Conservation (phyloP, 2,888 invertebrate genomes). For the Pseudolycoriella hygida region DNA sequence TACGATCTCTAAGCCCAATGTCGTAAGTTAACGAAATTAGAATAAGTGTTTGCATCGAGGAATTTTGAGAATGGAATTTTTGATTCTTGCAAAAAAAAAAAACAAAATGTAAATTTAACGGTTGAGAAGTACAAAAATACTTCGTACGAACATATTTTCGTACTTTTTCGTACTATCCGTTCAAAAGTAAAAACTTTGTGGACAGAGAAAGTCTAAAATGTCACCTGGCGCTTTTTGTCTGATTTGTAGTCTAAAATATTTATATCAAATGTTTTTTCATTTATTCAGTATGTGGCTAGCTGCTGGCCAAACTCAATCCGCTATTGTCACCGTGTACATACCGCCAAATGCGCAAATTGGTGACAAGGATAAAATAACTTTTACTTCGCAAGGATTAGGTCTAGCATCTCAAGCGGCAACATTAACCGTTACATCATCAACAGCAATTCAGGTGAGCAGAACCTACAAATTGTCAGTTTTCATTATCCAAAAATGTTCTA, state of each 20-base stretch:
- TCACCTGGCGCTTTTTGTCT: too few relatives aligned
- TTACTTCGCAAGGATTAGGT: constrained; percentile 33
- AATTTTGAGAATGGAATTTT: too few relatives aligned
- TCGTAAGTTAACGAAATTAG: constrained; percentile 28
- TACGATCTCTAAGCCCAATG: constrained; percentile 36
- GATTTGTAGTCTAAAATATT: background rate
- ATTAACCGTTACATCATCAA: constrained; percentile 25
- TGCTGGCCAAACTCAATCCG: constrained; percentile 33
- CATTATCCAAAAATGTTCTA: constrained; percentile 2
- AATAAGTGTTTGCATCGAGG: background rate
- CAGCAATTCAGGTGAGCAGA: constrained; percentile 20
- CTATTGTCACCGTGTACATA: constrained; percentile 34
- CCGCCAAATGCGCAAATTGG: constrained; percentile 32
- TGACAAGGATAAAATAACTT: constrained; percentile 41
- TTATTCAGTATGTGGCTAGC: constrained; percentile 6
- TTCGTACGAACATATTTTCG: too few relatives aligned
- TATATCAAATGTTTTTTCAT: background rate
- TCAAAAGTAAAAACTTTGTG: too few relatives aligned
- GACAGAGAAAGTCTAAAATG: too few relatives aligned
- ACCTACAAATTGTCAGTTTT: background rate
- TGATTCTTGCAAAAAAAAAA: too few relatives aligned
- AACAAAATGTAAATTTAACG: too few relatives aligned
- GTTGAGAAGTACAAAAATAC: too few relatives aligned
- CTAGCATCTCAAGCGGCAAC: constrained; percentile 26
- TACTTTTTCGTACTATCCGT: too few relatives aligned